Conservation (phyloP, 2,888 invertebrate genomes). For the Stictocephala bisonia region DNA sequence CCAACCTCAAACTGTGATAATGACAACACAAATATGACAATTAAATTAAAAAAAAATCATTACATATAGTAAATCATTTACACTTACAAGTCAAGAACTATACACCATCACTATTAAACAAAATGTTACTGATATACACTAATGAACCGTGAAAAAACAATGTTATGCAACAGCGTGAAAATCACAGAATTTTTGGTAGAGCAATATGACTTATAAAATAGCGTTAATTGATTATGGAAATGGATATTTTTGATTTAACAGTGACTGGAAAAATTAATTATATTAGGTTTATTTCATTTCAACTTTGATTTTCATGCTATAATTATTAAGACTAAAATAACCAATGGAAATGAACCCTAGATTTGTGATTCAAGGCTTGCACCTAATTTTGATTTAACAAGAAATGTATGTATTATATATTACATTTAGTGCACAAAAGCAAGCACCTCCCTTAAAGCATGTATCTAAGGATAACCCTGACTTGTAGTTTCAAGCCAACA, state of each 20-base stretch:
- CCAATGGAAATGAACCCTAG: no score
- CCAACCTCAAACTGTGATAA: no score
- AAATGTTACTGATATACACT: neutral
- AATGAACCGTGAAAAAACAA: neutral
- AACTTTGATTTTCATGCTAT: neutral
- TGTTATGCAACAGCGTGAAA: neutral
- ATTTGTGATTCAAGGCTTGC: no score
- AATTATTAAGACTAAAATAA: neutral
- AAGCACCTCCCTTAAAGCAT: no score
- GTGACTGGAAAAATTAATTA: neutral
- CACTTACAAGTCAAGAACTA: neutral
- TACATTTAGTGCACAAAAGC: neutral
- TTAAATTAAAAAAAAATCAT: no score
- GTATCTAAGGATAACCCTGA: no score
- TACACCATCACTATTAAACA: neutral
- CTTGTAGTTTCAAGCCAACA: no score
- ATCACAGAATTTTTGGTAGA: slow-evolving; percentile 1
- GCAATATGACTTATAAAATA: neutral
- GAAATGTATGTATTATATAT: no score
- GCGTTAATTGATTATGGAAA: neutral
- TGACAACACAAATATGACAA: no score
- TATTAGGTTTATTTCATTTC: neutral
- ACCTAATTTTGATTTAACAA: no score
- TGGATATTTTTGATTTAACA: neutral
- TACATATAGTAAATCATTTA: no score